Conservation (phyloP, 2,888 invertebrate species). For the Drosophila buzzatii region DNA sequence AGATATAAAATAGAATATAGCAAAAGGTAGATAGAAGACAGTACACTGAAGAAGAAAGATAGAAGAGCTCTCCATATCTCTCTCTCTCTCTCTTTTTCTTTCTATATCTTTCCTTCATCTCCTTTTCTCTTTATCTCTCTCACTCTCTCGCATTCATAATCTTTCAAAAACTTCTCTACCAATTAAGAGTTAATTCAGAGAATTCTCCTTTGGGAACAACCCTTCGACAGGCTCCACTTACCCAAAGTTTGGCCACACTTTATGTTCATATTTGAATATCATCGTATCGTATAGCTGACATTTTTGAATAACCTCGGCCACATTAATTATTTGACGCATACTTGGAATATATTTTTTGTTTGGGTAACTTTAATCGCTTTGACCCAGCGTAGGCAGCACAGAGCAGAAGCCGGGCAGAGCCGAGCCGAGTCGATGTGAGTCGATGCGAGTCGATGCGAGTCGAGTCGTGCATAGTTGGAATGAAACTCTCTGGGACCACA, state of each 20-base stretch:
- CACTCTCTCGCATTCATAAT: background rate
- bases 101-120: too few relatives aligned
- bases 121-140: too few relatives aligned
- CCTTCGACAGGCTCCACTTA: constrained; percentile 5
- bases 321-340: constrained; percentile 62
- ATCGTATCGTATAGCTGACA: constrained; percentile 57
- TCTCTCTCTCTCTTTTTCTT: too few relatives aligned
- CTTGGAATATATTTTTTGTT: constrained; percentile 41
- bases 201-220: constrained; percentile 11
- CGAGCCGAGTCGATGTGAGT: background rate
- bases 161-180: too few relatives aligned
- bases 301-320: constrained; percentile 65
- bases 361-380: constrained; percentile 55
- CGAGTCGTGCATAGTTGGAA: background rate
- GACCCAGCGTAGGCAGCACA: constrained; percentile 25
- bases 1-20: background rate
- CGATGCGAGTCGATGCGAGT: background rate
- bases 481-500: constrained; percentile 53
- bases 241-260: constrained; percentile 40
- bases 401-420: background rate
- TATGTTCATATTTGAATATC: constrained; percentile 58
- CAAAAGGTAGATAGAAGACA: background rate
- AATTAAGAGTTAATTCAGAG: background rate
- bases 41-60: background rate
- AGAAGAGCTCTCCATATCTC: too few relatives aligned